Evolutionary conservation across 2,797 vertebrate genomes (phyloP), one percentile per base, ranked within the genome.

Genomic region (Malurus leucopterus): DNA sequence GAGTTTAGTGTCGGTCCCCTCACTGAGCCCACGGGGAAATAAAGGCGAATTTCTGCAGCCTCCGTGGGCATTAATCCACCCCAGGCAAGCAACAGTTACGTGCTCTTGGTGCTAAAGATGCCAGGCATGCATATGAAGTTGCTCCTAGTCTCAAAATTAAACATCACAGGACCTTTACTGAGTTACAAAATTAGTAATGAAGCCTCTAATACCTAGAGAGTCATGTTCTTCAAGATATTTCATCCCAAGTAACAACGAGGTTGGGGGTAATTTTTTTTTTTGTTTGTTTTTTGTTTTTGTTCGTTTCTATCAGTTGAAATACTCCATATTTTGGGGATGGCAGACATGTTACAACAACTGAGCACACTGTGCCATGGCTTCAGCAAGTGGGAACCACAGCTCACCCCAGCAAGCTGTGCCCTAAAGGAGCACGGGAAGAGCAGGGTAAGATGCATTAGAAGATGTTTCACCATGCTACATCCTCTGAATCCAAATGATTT

Each of bases 401-500:
- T 63, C 1, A 3, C 26, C 36, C 65, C 84, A 71, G 20, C 54
- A 36, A 50, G 29, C 43, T 81, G 49, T 72, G 55, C 83, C 90
- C 55, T 53, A 9, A 43, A 80, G 47, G 36, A 72, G 7, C 15
- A 50, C 1, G 21, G 46, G 32, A 50, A 67, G 34, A 75, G 61
- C 54, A 86, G 69, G 29, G 55, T 19, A 80, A 71, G 40, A 78
- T 62, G 50, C 3, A 36, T 58, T 44, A 85, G 69, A 55, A 34
- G 49, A 65, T 67, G 49, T 62, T 90, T 81, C 72, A 79, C 67
- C 20, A 24, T 20, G 61, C 53, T 73, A 82, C 44, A 54, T 26
- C 58, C 81, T 64, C 88, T 68, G 88, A 91, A 95, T 91, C 58
- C 74, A 79, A 86, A 90, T 73, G 1, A 68, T 62, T 75, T 74